These are phyloP conservation scores for Miichthys miiuy DNA, from an alignment of 2,797 vertebrate genomes.

Conservation along the genomic window DNA sequence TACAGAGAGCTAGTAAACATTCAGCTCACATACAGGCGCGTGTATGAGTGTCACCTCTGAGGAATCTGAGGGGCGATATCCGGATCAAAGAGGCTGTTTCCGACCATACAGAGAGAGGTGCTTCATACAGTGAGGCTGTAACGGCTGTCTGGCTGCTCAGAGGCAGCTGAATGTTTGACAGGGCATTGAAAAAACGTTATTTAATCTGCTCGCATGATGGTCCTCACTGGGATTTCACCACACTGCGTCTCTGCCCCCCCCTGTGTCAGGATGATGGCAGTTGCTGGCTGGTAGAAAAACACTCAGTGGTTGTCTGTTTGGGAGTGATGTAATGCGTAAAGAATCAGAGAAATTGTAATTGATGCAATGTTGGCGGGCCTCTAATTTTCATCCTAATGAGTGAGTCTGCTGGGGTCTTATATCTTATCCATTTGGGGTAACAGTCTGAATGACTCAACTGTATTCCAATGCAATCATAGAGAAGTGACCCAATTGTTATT, in stretches of 20 bases:
- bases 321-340: conserved; percentile 80
- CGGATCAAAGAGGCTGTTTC: conserved; percentile 81
- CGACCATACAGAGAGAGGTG: conserved; percentile 67
- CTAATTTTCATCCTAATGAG: conserved; percentile 67
- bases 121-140: conserved; percentile 75
- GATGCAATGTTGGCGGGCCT: conserved; percentile 66
- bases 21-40: conserved; percentile 65
- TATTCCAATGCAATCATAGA: conserved; percentile 65
- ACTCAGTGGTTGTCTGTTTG: conserved; percentile 42
- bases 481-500: conserved; percentile 54
- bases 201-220: conserved; percentile 89
- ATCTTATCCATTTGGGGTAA: conserved; percentile 61
- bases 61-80: conserved; percentile 76
- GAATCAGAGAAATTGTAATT: conserved; percentile 88
- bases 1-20: conserved; percentile 71
- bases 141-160: conserved; percentile 83
- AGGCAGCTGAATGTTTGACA: conserved; percentile 88
- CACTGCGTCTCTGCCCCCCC: conserved; percentile 57
- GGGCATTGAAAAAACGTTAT: conserved; percentile 85
- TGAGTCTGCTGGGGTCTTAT: conserved; percentile 60
- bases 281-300: conserved; percentile 59
- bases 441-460: conserved; percentile 58
- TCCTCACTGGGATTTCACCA: conserved; percentile 84
- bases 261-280: conserved; percentile 63
- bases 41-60: conserved; percentile 76